Base-by-base conservation (phyloP, 2,797 vertebrate species). In the Schizopygopsis malacanthus region DNA sequence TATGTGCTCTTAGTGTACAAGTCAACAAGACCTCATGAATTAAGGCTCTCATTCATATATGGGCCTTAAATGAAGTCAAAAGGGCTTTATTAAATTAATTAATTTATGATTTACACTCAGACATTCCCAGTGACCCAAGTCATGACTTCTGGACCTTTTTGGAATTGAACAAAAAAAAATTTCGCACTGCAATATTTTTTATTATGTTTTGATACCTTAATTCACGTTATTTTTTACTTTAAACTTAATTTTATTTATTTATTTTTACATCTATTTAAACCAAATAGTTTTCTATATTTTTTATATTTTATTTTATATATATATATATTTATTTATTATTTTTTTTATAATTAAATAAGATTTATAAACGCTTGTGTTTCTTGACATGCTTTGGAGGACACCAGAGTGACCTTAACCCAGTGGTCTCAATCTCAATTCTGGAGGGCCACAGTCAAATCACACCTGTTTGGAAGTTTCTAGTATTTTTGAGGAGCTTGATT, bases 1-100 rank as follows among this genome's bases (percentile, higher is more conserved):
- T 87, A 86, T 85, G 76, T 88, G 85, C 72, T 85, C 56, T 77
- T 81, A 72, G 85, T 75, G 76, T 59, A 79, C n/a, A 77, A 39
- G 52, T 37, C 45, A 84, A 85, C 47, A 79, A 63, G 65, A 77
- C 59, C 59, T 69, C 71, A 70, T 81, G 63, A 86, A 70, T 71
- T 15, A 52, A 54, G 39, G 45, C 47, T 65, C 33, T 45, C 37
- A 47, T 67, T 85, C 70, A 85, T 81, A 82, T 20, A 33, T 39
- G 39, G 22, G 43, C 16, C 76, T 67, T 71, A 81, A 33, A 47
- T 56, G 52, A 59, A 71, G 39, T 59, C 47, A 85, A 72, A 72
- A 33, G n/a, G 37, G n/a, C 50, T 72, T 82, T 59, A 28, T 72
- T 82, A 56, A 41, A 82, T 71, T 13, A 39, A 25, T 71, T 41